A percentile compares a stretch with the other conserved stretches of the same genome.
These are phyloP conservation scores for Malurus splendens DNA, from an alignment of 2,797 vertebrate genomes.

Conservation along the genomic window DNA sequence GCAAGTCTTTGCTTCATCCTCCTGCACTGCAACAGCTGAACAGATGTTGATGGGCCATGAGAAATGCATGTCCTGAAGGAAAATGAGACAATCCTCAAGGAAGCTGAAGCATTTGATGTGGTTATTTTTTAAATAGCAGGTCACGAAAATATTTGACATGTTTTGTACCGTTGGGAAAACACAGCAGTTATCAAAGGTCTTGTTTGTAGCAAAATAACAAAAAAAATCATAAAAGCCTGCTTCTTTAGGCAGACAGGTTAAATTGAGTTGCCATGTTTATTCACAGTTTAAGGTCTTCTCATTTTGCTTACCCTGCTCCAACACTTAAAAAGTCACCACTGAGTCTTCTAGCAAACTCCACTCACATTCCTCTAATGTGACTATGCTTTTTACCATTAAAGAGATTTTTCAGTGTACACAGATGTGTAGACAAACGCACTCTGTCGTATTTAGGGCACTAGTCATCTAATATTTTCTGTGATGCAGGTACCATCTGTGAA, in stretches of 20 bases:
- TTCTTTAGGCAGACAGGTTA: not conserved
- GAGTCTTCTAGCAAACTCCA: not conserved
- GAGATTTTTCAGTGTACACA: not conserved
- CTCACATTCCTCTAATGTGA: not conserved
- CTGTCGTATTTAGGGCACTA: constrained; percentile 27
- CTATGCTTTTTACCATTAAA: constrained; percentile 11
- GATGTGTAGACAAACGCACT: constrained; percentile 3
- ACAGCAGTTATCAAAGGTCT: not conserved
- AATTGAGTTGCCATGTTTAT: not conserved
- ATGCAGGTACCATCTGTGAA: constrained; percentile 47
- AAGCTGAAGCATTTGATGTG: not conserved
- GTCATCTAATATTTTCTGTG: not conserved
- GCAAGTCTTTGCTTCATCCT: not conserved
- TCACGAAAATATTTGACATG: not conserved
- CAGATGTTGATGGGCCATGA: not conserved
- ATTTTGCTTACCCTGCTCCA: not conserved
- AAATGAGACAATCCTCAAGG: not conserved
- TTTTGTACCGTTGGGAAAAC: not conserved
- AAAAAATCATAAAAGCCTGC: not conserved
- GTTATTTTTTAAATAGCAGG: not conserved
- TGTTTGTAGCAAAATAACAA: not conserved
- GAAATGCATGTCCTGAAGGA: not conserved
- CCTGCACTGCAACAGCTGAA: not conserved
- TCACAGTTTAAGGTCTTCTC: not conserved
- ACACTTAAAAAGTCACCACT: not conserved